Evolutionary conservation across 2,797 vertebrate genomes (phyloP).

Genomic region (Anolis apletophallus): DNA sequence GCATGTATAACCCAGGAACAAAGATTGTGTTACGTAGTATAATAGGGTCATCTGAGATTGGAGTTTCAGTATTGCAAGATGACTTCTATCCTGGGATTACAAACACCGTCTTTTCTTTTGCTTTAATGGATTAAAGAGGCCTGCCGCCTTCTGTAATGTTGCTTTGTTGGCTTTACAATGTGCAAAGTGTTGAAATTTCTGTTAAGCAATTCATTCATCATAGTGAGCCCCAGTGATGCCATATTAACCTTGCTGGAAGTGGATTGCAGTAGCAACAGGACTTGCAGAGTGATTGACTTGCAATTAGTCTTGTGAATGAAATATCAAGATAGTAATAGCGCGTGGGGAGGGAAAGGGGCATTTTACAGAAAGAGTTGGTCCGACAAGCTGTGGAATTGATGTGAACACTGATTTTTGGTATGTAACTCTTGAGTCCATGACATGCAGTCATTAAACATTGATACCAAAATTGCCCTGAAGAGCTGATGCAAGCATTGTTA

Average conservation of each 20-base stretch:
- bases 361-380: not conserved
- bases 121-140: too few relatives aligned
- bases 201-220: not conserved
- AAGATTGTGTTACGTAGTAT: too few relatives aligned
- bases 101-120: not conserved
- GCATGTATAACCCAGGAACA: too few relatives aligned
- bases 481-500: not conserved
- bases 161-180: not conserved
- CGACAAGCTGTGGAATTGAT: accelerated
- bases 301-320: slow-evolving; percentile 20
- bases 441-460: not conserved
- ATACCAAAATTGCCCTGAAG: not conserved
- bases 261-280: not conserved
- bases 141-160: not conserved
- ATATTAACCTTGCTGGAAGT: slow-evolving; percentile 14
- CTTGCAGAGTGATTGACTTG: slow-evolving; percentile 30
- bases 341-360: accelerated
- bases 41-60: not conserved
- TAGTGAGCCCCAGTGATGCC: not conserved
- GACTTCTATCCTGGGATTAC: not conserved
- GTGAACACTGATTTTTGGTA: not conserved
- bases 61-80: not conserved
- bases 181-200: slow-evolving; percentile 10
- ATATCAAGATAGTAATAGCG: not conserved
- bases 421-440: not conserved